These are phyloP conservation scores for Xanthorhoe spadicearia DNA, from an alignment of 2,888 invertebrate genomes.

Conservation along the genomic window DNA sequence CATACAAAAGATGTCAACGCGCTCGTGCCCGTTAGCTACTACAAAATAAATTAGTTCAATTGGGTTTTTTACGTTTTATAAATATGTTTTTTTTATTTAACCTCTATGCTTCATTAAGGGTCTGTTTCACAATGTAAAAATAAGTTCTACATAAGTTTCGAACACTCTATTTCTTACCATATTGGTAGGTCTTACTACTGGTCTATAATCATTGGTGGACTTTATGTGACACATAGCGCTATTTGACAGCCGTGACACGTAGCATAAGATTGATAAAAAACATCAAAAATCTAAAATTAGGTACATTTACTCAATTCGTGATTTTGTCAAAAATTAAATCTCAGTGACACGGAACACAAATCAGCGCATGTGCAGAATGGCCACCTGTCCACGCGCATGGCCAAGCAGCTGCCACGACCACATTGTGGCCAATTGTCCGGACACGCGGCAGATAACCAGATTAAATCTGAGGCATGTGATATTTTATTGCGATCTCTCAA, in stretches of 20 bases:
- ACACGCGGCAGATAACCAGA: constrained; percentile 40
- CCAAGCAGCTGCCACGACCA: constrained; percentile 39
- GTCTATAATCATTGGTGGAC: too few relatives aligned
- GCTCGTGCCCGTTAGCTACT: constrained; percentile 30
- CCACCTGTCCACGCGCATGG: constrained; percentile 47
- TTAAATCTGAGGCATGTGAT: constrained; percentile 39
- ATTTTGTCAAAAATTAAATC: constrained; percentile 12
- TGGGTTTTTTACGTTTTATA: neutral
- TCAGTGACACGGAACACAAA: constrained; percentile 21
- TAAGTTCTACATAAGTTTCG: too few relatives aligned
- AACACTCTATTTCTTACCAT: too few relatives aligned
- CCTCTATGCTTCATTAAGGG: too few relatives aligned
- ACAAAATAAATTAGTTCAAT: neutral
- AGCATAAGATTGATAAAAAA: too few relatives aligned
- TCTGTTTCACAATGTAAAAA: too few relatives aligned
- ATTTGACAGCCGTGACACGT: too few relatives aligned
- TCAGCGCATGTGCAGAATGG: constrained; percentile 21
- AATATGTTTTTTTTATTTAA: too few relatives aligned
- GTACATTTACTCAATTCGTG: neutral
- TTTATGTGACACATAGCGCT: too few relatives aligned
- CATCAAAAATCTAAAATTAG: too few relatives aligned
- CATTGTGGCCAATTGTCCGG: constrained; percentile 38
- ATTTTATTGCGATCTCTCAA: neutral
- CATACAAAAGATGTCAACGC: constrained; percentile 73
- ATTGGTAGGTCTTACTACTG: too few relatives aligned